Conservation (phyloP, 2,113 vertebrate species). For the Stomatorhinus ivindoensis region DNA sequence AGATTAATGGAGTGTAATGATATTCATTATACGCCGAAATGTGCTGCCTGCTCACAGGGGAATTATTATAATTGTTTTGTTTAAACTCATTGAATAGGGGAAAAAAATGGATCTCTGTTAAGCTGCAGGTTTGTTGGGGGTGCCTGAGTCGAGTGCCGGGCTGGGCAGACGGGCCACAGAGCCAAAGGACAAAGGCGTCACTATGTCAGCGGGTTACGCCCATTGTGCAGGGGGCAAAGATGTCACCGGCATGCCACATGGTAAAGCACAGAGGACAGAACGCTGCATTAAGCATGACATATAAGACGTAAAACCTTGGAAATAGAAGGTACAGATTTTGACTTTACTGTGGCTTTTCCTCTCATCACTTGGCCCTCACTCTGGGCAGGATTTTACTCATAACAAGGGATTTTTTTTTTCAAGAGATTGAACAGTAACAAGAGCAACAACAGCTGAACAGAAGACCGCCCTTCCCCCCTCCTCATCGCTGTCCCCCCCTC, state of each 20-base stretch:
- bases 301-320: neutral
- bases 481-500: neutral
- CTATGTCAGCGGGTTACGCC: neutral
- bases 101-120: neutral
- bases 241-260: neutral
- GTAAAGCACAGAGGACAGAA: neutral
- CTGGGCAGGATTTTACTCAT: neutral
- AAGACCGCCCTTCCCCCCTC: neutral
- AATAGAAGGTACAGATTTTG: neutral
- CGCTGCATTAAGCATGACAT: neutral
- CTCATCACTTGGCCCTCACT: neutral
- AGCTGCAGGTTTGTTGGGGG: neutral
- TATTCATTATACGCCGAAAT: neutral
- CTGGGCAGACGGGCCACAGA: neutral
- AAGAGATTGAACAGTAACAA: neutral
- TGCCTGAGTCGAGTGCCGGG: neutral
- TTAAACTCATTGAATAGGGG: neutral
- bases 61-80: constrained; percentile 5
- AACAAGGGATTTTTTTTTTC: constrained; percentile 2
- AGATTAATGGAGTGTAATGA: constrained; percentile 13
- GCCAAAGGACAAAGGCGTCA: neutral
- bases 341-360: neutral
- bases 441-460: neutral
- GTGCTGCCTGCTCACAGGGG: neutral
- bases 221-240: neutral